phyloP scores from a whole-genome alignment of 1,140 invertebrate genomes.

The Pseudomyrmex cubaensis region DNA sequence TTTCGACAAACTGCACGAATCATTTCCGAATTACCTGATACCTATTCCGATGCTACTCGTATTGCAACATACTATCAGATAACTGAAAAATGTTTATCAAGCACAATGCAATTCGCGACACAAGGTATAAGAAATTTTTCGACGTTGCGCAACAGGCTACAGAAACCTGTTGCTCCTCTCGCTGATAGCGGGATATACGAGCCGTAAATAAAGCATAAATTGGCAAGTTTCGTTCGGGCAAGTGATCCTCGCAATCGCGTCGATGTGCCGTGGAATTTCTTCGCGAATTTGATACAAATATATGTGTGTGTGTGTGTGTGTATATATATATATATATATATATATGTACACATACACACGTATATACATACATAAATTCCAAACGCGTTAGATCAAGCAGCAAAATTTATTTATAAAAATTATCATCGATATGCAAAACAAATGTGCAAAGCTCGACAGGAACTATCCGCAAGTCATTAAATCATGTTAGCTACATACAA shows the following conservation, averaged over 20 bases:
- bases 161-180: slow-evolving; percentile 51
- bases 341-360: too few relatives aligned
- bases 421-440: slow-evolving; percentile 24
- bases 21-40: background rate
- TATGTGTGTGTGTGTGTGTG: background rate
- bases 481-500: slow-evolving; percentile 47
- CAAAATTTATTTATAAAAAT: slow-evolving; percentile 31
- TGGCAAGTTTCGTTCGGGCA: slow-evolving; percentile 46
- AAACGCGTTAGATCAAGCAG: background rate
- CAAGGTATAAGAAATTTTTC: slow-evolving; percentile 35
- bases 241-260: background rate
- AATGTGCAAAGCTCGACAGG: slow-evolving; percentile 34
- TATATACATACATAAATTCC: too few relatives aligned
- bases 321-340: background rate
- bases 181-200: slow-evolving; percentile 31
- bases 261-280: slow-evolving; percentile 16
- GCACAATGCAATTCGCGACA: slow-evolving; percentile 20
- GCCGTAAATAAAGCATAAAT: slow-evolving; percentile 59
- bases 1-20: background rate
- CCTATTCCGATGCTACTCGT: background rate
- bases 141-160: slow-evolving; percentile 43
- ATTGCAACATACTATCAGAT: background rate
- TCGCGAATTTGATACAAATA: slow-evolving; percentile 27
- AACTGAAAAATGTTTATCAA: slow-evolving; percentile 3
- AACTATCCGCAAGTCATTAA: slow-evolving; percentile 46